Evolutionary conservation across 2,113 vertebrate species (phyloP), one percentile per base, ranked within the genome.

Genomic region (Indicator indicator): DNA sequence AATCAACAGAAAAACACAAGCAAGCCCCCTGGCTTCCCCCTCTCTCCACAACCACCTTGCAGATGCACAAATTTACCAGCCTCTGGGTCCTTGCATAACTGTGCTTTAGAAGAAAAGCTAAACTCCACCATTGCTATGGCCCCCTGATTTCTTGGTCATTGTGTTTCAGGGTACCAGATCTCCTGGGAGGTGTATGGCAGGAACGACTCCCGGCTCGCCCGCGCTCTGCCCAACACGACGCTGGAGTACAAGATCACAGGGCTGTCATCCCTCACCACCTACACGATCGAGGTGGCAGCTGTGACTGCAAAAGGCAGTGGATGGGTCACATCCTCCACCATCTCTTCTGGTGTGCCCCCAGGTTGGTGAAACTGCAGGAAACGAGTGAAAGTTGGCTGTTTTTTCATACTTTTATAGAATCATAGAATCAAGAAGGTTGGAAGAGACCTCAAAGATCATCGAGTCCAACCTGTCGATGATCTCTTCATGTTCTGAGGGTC

Each of bases 331-430:
- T 98, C 98, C 12, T 98, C 99, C 81, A 99, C 98, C 95, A 99
- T 99, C 95, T 99, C 99, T 28, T 99, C 99, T 0, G 99, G 99
- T 20, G 99, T 99, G 40, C 99, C 99, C 46, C 99, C 99, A 98
- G 99, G 99, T 99, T 65, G 95, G 96, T 96, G 55, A 36, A 9
- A 38, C n/a, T 11, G 1, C 44, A 7, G 9, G 5, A 16, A 70
- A 69, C 16, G 20, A 20, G 7, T 32, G 14, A 19, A 71, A 79
- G 60, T 4, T 12, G 23, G 38, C 13, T 24, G 6, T 3, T 38
- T n/a, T 32, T 46, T 38, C 0, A 0, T 8, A 11, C 32, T 55
- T 40, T 16, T n/a, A 0, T 36, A 36, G 36, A 36, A 36, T 36
- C 36, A 36, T 36, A 36, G 36, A 8, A 36, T 36, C 36, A 36